Evolutionary conservation across 2,888 invertebrate genomes (phyloP).

Genomic region (Ectemnius cavifrons): DNA sequence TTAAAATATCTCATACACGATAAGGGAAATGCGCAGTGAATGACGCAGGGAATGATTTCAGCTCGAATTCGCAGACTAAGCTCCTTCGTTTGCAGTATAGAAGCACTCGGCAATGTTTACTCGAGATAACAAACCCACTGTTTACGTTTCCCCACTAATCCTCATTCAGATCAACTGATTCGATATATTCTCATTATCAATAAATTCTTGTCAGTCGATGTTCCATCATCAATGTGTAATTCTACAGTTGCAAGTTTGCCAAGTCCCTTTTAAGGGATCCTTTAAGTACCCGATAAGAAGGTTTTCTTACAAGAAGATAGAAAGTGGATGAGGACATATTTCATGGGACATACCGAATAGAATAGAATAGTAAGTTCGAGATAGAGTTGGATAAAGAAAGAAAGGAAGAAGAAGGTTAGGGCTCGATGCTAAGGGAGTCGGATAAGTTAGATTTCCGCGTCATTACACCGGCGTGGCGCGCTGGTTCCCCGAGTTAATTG

Average conservation of each 20-base stretch:
- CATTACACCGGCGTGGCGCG: conserved; percentile 72
- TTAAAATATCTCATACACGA: not conserved
- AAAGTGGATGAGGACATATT: too few species aligned
- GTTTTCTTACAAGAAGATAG: too few species aligned
- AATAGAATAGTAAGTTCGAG: not conserved
- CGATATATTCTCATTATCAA: conserved; percentile 21
- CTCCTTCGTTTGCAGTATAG: conserved; percentile 47
- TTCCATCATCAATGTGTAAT: too few species aligned
- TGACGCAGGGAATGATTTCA: conserved; percentile 45
- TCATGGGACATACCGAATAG: not conserved
- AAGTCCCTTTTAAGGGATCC: too few species aligned
- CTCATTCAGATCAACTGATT: conserved; percentile 45
- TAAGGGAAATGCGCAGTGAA: conserved; percentile 37
- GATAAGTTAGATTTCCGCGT: conserved; percentile 72
- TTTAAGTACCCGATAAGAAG: too few species aligned
- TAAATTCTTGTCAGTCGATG: too few species aligned
- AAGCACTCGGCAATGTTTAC: conserved; percentile 52
- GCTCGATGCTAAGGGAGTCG: conserved; percentile 34
- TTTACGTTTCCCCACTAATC: conserved; percentile 45
- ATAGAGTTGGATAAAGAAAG: not conserved
- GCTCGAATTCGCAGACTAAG: conserved; percentile 46
- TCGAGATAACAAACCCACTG: conserved; percentile 53
- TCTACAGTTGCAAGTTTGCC: too few species aligned
- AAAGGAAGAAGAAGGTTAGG: conserved; percentile 1
- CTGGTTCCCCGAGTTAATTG: conserved; percentile 74